Evolutionary conservation across 2,888 invertebrate genomes (phyloP).

Genomic region (Nymphalis polychloros): DNA sequence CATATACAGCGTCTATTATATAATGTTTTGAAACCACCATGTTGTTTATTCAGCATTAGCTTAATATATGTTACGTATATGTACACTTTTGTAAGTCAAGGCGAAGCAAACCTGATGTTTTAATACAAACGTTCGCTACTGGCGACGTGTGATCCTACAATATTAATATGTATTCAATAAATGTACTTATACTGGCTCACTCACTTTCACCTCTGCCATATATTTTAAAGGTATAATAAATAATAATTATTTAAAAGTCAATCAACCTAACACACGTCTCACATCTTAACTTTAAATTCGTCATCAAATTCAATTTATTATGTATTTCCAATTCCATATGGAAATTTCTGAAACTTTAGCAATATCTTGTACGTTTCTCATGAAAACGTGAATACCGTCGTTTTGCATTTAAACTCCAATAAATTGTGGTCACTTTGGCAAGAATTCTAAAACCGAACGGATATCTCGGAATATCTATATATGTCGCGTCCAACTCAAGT

Average conservation of each 20-base stretch:
- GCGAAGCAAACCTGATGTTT: too few relatives aligned
- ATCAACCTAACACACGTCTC: too few relatives aligned
- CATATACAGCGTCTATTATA: background rate
- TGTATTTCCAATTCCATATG: background rate
- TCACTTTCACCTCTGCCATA: too few relatives aligned
- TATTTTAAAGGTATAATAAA: too few relatives aligned
- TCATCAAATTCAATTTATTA: too few relatives aligned
- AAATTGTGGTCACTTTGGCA: conserved; percentile 31
- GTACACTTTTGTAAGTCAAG: too few relatives aligned
- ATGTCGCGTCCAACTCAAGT: conserved; percentile 19
- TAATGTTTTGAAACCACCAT: conserved; percentile 1
- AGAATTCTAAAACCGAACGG: conserved; percentile 17
- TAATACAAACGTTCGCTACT: too few relatives aligned
- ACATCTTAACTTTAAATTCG: too few relatives aligned
- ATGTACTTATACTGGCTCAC: too few relatives aligned
- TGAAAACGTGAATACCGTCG: conserved; percentile 20
- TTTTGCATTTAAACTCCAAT: conserved; percentile 27
- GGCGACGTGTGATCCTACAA: too few relatives aligned
- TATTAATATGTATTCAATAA: too few relatives aligned
- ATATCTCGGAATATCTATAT: conserved; percentile 22
- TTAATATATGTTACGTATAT: background rate
- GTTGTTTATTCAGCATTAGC: background rate
- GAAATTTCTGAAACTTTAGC: background rate
- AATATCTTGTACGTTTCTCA: background rate
- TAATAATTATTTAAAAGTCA: too few relatives aligned